Conservation (phyloP, 2,888 invertebrate species). For the Tipula lateralis region DNA sequence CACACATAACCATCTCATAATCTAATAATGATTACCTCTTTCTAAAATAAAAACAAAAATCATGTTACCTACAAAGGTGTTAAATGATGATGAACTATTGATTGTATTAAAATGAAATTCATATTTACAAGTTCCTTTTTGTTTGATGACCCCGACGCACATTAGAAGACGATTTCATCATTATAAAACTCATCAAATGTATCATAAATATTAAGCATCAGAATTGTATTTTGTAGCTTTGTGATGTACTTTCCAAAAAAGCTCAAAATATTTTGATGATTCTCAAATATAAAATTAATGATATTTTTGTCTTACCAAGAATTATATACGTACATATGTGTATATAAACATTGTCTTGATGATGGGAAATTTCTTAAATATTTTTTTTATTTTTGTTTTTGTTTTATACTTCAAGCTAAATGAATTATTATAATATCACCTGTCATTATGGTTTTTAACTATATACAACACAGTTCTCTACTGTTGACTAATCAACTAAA, state of each 20-base stretch:
- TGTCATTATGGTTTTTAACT: constrained; percentile 24
- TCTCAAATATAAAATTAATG: constrained; percentile 5
- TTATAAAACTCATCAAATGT: not conserved
- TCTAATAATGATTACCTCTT: constrained; percentile 11
- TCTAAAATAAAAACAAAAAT: not conserved
- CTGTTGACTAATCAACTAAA: constrained; percentile 24
- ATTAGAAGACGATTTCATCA: constrained; percentile 24
- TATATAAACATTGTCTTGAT: not conserved
- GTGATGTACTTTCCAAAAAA: not conserved
- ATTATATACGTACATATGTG: not conserved
- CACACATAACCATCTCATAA: not conserved
- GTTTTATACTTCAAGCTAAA: constrained; percentile 24
- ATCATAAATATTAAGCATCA: not conserved
- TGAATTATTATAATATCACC: constrained; percentile 24
- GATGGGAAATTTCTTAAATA: not conserved
- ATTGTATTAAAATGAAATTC: constrained; percentile 14
- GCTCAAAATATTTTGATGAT: constrained; percentile 24
- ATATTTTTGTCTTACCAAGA: not conserved
- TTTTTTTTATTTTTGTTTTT: not conserved
- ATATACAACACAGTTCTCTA: not conserved
- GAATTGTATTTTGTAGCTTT: not conserved
- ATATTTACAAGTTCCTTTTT: constrained; percentile 9
- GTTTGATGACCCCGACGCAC: constrained; percentile 15
- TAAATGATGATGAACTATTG: constrained; percentile 24
- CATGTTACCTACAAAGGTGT: constrained; percentile 5